A percentile compares a stretch with the other conserved stretches of the same genome.
Evolutionary conservation across 2,113 vertebrate species (phyloP).

Genomic region (Tachycineta bicolor): DNA sequence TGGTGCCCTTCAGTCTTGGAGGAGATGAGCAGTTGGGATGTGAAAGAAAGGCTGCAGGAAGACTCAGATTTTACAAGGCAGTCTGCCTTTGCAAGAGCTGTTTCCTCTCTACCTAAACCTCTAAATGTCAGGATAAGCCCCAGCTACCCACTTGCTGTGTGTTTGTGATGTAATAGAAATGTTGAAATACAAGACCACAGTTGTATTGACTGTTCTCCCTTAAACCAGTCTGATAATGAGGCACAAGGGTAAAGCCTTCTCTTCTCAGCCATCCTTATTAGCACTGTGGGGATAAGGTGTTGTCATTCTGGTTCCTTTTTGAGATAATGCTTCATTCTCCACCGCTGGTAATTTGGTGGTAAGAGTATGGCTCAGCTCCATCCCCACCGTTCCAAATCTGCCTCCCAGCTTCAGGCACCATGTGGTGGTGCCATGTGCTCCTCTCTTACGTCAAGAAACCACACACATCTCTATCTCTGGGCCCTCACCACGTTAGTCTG

Average conservation of each 20-base stretch:
- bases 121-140: not conserved
- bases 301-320: not conserved
- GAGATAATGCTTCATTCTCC: not conserved
- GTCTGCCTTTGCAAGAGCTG: not conserved
- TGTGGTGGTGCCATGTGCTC: not conserved
- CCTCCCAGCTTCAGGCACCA: not conserved
- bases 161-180: not conserved
- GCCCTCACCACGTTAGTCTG: not conserved
- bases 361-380: not conserved
- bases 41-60: not conserved
- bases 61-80: not conserved
- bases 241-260: not conserved
- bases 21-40: not conserved
- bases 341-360: not conserved
- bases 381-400: not conserved
- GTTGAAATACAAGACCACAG: not conserved
- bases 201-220: not conserved
- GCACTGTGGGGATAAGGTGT: not conserved
- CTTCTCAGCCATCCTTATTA: not conserved
- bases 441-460: not conserved
- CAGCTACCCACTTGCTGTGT: not conserved
- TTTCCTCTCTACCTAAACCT: not conserved
- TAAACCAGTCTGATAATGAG: not conserved
- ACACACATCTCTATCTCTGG: not conserved
- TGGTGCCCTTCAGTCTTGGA: not conserved